A percentile compares a stretch with the other conserved stretches of the same genome.
phyloP scores from a whole-genome alignment of 2,797 vertebrate genomes.

The Heterohyrax brucei region DNA sequence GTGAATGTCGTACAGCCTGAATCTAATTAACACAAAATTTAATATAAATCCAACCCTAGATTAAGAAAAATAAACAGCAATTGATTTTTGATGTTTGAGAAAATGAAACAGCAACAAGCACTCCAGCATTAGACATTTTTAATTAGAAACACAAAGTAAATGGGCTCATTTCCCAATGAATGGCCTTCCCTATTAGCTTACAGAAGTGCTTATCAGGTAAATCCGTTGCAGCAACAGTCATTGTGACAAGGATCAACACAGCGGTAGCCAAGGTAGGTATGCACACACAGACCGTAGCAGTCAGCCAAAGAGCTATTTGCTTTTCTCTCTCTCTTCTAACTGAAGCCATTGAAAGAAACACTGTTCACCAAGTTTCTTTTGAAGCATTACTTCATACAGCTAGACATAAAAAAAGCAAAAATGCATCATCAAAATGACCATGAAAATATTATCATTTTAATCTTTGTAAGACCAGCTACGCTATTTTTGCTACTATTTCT shows the following conservation, averaged over 20 bases:
- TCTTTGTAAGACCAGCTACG: constrained; percentile 22
- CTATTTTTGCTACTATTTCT: background rate
- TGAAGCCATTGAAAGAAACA: constrained; percentile 47
- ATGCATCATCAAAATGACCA: background rate
- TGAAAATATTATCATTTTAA: background rate
- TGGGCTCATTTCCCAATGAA: constrained; percentile 76
- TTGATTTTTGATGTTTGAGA: constrained; percentile 78
- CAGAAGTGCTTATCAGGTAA: constrained; percentile 76
- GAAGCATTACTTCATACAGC: constrained; percentile 41
- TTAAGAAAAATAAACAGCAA: constrained; percentile 75
- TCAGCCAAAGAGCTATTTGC: constrained; percentile 20
- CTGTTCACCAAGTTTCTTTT: constrained; percentile 35
- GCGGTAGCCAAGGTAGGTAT: constrained; percentile 79
- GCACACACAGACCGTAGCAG: background rate
- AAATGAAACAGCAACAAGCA: constrained; percentile 66
- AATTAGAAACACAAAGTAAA: constrained; percentile 85
- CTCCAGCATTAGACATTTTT: constrained; percentile 74
- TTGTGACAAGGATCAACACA: constrained; percentile 81
- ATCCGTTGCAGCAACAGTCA: constrained; percentile 78
- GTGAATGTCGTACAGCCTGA: constrained; percentile 1
- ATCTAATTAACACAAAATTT: constrained; percentile 75
- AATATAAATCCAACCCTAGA: constrained; percentile 70
- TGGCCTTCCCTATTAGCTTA: constrained; percentile 75
- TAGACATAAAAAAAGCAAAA: background rate
- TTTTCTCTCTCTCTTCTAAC: background rate